These are phyloP conservation scores for Odobenus rosmarus DNA, from an alignment of 2,113 vertebrate genomes.

Conservation along the genomic window DNA sequence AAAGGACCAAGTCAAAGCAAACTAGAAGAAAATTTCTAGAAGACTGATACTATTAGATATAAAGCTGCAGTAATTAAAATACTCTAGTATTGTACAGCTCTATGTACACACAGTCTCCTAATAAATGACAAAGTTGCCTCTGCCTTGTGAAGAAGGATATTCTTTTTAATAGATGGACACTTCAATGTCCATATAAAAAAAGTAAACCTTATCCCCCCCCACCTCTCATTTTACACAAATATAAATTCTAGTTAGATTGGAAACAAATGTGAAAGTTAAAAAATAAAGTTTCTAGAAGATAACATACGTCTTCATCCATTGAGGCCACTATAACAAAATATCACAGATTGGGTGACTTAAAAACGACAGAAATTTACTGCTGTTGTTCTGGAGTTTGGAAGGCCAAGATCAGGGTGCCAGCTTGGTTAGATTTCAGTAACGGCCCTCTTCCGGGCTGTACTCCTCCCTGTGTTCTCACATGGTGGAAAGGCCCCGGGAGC, in stretches of 20 bases:
- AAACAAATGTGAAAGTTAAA: constrained; percentile 28
- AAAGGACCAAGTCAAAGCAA: background rate
- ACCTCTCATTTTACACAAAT: background rate
- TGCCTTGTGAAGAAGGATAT: background rate
- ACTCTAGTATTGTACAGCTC: background rate
- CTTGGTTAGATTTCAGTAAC: background rate
- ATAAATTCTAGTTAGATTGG: background rate
- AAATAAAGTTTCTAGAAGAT: background rate
- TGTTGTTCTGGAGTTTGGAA: background rate
- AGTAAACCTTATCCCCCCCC: background rate
- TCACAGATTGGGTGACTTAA: background rate
- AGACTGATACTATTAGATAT: background rate
- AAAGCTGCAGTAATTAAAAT: background rate
- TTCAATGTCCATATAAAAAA: background rate
- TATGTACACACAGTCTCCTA: background rate
- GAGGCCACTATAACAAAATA: background rate
- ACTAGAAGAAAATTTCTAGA: background rate
- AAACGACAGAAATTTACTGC: background rate
- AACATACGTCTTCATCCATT: background rate
- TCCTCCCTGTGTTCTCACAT: background rate
- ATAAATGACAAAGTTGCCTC: background rate
- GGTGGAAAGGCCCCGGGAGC: background rate
- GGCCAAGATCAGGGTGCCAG: background rate
- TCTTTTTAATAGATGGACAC: background rate
- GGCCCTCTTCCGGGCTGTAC: background rate